A percentile compares a stretch with the other conserved stretches of the same genome.
phyloP scores from a whole-genome alignment of 2,797 vertebrate species.

The Synanceia verrucosa region DNA sequence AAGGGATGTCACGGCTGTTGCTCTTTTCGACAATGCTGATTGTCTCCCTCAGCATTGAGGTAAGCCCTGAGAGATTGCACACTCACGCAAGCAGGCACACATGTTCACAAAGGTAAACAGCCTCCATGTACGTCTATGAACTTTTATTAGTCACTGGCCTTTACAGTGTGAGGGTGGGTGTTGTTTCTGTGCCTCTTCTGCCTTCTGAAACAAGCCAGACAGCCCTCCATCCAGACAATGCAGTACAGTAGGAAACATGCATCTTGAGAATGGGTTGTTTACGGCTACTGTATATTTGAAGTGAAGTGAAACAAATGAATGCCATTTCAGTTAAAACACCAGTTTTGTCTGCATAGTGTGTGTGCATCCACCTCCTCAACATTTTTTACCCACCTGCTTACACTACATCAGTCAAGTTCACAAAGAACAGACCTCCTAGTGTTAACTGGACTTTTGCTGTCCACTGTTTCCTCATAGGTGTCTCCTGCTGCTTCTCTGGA shows the following conservation, averaged over 20 bases:
- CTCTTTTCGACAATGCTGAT: conserved; percentile 80
- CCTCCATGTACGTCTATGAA: background rate
- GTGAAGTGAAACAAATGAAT: conserved; percentile 34
- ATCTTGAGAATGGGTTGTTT: conserved; percentile 24
- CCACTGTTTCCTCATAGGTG: conserved; percentile 67
- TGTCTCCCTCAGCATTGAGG: conserved; percentile 82
- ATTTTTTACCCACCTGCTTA: conserved; percentile 2
- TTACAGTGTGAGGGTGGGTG: conserved; percentile 1
- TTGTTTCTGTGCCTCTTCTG: conserved; percentile 14
- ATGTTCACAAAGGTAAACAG: background rate
- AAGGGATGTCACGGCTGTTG: conserved; percentile 87
- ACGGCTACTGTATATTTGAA: conserved; percentile 28
- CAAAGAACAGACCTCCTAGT: background rate
- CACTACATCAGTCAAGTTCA: background rate
- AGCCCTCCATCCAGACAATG: conserved; percentile 8
- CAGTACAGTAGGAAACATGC: background rate
- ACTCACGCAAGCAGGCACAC: conserved; percentile 4
- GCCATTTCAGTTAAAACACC: background rate
- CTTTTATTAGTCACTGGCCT: conserved; percentile 19
- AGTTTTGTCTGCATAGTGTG: conserved; percentile 4
- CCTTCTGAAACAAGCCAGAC: conserved; percentile 36
- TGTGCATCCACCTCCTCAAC: background rate
- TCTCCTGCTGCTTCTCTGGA: conserved; percentile 83
- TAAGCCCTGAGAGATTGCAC: conserved; percentile 49
- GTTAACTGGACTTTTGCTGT: background rate